phyloP scores from a whole-genome alignment of 53 echinoderm and acorn worm genomes.

The Paracentrotus lividus region DNA sequence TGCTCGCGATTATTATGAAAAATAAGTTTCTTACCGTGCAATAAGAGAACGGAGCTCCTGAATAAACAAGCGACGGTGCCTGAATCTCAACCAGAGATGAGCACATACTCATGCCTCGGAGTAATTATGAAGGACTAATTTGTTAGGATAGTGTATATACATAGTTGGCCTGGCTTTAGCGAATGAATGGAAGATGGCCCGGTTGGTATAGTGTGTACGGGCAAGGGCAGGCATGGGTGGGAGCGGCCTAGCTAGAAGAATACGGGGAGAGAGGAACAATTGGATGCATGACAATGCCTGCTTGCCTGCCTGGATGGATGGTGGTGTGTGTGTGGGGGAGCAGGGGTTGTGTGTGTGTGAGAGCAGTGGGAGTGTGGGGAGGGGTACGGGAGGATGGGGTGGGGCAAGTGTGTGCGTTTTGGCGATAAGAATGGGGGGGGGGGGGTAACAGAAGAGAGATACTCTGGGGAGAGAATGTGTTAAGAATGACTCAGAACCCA shows the following conservation, averaged over 20 bases:
- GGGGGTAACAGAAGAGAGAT: background rate
- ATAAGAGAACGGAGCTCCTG: slow-evolving; percentile 38
- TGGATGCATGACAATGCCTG: slow-evolving; percentile 13
- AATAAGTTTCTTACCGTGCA: slow-evolving; percentile 32
- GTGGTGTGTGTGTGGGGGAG: slow-evolving; percentile 25
- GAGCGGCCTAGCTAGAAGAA: background rate
- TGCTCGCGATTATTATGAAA: background rate
- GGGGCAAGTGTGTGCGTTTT: background rate
- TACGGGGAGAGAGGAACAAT: slow-evolving; percentile 25
- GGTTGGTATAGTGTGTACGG: slow-evolving; percentile 34
- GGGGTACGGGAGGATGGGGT: background rate
- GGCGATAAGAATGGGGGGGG: background rate
- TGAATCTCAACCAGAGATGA: background rate
- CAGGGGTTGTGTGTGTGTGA: background rate
- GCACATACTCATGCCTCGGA: slow-evolving; percentile 10
- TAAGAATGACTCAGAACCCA: slow-evolving; percentile 21
- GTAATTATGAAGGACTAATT: slow-evolving; percentile 67
- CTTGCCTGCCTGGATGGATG: slow-evolving; percentile 15
- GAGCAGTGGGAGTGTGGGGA: background rate
- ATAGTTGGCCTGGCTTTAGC: slow-evolving; percentile 3
- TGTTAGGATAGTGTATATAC: slow-evolving; percentile 67
- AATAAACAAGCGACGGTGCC: slow-evolving; percentile 33
- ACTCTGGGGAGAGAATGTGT: background rate
- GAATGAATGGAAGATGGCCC: background rate
- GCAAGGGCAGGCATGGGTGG: background rate